phyloP scores from a whole-genome alignment of 1,140 invertebrate genomes.

The Conus betulinus region DNA sequence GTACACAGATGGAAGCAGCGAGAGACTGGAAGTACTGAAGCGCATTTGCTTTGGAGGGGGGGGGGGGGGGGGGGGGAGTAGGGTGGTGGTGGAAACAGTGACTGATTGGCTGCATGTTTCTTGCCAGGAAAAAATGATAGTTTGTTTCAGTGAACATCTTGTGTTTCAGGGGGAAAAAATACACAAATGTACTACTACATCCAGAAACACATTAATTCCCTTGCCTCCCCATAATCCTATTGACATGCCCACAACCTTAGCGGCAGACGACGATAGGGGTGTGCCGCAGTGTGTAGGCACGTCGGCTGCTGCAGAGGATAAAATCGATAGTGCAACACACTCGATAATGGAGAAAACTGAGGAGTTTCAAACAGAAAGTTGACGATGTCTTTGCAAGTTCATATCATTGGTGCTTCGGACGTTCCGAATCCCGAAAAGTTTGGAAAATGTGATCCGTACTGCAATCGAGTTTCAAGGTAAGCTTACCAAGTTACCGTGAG shows the following conservation, averaged over 20 bases:
- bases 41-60: no score
- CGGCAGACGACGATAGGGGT: not conserved
- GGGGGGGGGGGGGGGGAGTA: no score
- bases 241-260: not conserved
- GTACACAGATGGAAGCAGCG: no score
- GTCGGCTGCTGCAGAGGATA: not conserved
- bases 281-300: slow-evolving; percentile 16
- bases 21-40: no score
- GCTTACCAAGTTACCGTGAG: slow-evolving; percentile 23
- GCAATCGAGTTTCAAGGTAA: slow-evolving; percentile 71
- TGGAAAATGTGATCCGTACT: slow-evolving; percentile 73
- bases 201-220: not conserved
- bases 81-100: no score
- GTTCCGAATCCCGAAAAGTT: slow-evolving; percentile 73
- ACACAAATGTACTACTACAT: not conserved
- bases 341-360: slow-evolving; percentile 15
- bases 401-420: slow-evolving; percentile 66
- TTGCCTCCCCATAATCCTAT: slow-evolving; percentile 11
- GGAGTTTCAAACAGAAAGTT: slow-evolving; percentile 5
- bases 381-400: slow-evolving; percentile 62
- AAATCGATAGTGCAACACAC: slow-evolving; percentile 5
- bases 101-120: no score
- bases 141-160: no score
- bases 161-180: not conserved
- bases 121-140: no score